Evolutionary conservation across 2,113 vertebrate genomes (phyloP).

Genomic region (Scalopus aquaticus): DNA sequence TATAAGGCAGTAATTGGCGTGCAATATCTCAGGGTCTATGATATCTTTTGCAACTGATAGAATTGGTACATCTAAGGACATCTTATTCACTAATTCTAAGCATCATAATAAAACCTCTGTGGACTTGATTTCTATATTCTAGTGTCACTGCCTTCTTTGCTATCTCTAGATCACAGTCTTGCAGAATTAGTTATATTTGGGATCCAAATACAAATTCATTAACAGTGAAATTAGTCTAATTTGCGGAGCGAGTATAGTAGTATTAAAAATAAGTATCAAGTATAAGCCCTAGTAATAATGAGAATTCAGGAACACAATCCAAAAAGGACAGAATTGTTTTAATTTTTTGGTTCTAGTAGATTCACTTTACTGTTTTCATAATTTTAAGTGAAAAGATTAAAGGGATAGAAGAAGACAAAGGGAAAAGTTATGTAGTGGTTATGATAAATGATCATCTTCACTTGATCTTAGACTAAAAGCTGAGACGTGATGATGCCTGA

Average conservation of each 20-base stretch:
- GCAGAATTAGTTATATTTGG: conserved; percentile 1
- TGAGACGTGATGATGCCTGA: too few species aligned
- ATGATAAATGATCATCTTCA: too few species aligned
- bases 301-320: background rate
- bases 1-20: conserved; percentile 41
- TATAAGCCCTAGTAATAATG: background rate
- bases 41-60: conserved; percentile 65
- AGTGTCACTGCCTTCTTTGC: background rate
- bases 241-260: conserved; percentile 20
- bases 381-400: too few species aligned
- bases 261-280: too few species aligned
- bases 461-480: too few species aligned
- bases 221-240: background rate
- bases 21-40: background rate
- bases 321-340: background rate
- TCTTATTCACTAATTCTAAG: conserved; percentile 37
- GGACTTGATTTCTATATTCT: conserved; percentile 39
- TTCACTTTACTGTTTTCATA: too few species aligned
- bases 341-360: background rate
- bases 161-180: background rate
- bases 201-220: background rate
- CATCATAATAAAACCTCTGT: conserved; percentile 22
- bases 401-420: too few species aligned
- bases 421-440: too few species aligned
- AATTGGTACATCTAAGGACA: conserved; percentile 32